Conservation (phyloP, 2,797 vertebrate species). For the Cynopterus sphinx region DNA sequence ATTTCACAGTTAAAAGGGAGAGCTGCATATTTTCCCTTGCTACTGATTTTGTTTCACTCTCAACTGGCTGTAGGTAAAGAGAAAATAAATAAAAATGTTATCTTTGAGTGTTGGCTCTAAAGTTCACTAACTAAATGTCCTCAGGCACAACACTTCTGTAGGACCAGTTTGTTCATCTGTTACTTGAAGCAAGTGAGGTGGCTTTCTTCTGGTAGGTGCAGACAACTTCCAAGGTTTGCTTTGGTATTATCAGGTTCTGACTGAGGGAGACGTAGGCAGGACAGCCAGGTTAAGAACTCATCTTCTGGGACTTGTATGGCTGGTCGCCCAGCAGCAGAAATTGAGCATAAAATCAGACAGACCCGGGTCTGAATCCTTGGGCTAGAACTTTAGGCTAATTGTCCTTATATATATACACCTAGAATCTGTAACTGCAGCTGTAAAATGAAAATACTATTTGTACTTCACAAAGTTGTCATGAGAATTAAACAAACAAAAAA, state of each 20-base stretch:
- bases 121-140: not conserved
- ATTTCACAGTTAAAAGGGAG: not conserved
- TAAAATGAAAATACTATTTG: not conserved
- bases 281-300: not conserved
- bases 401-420: not conserved
- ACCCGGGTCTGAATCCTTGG: not conserved
- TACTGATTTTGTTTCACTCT: not conserved
- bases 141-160: not conserved
- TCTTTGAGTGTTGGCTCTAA: not conserved
- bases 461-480: not conserved
- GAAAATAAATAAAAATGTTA: not conserved
- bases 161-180: not conserved
- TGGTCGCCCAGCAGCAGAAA: not conserved
- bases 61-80: not conserved
- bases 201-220: not conserved
- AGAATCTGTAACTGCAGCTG: not conserved
- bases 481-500: not conserved
- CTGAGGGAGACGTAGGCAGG: not conserved
- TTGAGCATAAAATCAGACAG: not conserved
- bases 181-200: not conserved
- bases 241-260: not conserved
- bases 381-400: not conserved
- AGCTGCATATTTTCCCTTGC: not conserved
- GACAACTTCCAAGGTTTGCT: accelerated
- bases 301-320: not conserved